Conservation (phyloP, 2,113 vertebrate species). For the Emydocephalus ijimae region DNA sequence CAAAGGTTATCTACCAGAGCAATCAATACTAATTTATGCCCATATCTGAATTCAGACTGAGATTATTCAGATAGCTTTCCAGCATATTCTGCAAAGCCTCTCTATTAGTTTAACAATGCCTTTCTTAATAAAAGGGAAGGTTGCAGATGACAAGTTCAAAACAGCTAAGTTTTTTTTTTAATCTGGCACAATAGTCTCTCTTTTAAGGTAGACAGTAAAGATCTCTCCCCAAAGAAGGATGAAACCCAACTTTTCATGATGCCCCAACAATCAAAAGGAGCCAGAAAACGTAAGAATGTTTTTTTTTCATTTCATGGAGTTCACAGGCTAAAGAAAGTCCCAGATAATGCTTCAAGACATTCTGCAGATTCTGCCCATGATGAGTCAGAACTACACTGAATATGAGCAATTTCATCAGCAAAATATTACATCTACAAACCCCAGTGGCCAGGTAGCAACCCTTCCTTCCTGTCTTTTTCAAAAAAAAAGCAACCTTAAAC, state of each 20-base stretch:
- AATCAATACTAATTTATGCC: not conserved
- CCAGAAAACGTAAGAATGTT: not conserved
- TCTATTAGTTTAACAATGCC: not conserved
- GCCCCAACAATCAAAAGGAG: not conserved
- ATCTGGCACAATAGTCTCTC: not conserved
- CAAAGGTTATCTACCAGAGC: not conserved
- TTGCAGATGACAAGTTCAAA: not conserved
- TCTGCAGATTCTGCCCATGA: not conserved
- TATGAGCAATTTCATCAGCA: not conserved
- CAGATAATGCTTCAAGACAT: not conserved
- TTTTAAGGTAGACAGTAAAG: not conserved
- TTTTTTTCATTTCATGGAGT: not conserved
- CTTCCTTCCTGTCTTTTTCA: not conserved
- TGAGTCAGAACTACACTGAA: not conserved
- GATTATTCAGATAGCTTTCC: not conserved
- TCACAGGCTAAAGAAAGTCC: not conserved
- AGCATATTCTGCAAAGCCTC: not conserved
- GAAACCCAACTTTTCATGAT: not conserved
- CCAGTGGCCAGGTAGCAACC: not conserved
- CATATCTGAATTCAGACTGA: not conserved
- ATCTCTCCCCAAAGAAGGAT: not conserved
- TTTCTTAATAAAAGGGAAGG: not conserved
- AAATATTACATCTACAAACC: not conserved
- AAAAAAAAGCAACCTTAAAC: not conserved
- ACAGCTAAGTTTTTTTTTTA: not conserved